Evolutionary conservation across 2,888 invertebrate species (phyloP), one percentile per base, ranked within the genome.

Genomic region (Lordiphosa fenestrarum): DNA sequence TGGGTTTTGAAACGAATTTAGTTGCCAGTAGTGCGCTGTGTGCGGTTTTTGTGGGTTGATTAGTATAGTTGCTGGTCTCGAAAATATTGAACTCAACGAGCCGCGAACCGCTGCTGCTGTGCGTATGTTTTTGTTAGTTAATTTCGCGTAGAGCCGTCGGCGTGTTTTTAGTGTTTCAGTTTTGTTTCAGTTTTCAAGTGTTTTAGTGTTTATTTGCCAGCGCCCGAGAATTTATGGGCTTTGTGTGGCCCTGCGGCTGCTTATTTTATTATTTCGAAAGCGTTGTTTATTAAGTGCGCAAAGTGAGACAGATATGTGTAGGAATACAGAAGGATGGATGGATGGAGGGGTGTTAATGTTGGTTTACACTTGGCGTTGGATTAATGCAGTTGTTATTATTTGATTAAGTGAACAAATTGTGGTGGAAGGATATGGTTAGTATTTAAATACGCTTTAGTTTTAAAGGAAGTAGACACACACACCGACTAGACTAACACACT

Each of bases 141-240:
- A 63, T 35, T 15, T 69, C 61, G 63, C 59, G 61, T 54, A 33
- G 36, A 35, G 80, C 80, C 64, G 56, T 35, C 52, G 71, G 82
- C 78, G 64, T 52, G 72, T 75, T 66, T 44, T 51, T 48, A 77
- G 67, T 81, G 66, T 76, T 55, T 71, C 70, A 46, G 64, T 69
- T 49, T 53, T 60, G 60, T 61, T 56, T 61, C 50, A 61, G 60
- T 62, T 82, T 81, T 61, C 42, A 62, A 69, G 63, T 47, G 63
- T 51, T 63, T 47, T 21, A 44, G 33, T 35, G 40, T 47, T 59
- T 53, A 56, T 73, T 62, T 62, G 56, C 53, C 61, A 41, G 65
- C 71, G 65, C 46, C 42, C 47, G 44, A 58, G 49, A 65, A 62
- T 63, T 57, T 69, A 64, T 69, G 57, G 42, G 44, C 44, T 33